Evolutionary conservation across 1,140 invertebrate genomes (phyloP), one percentile per base, ranked within the genome.

Genomic region (Ostrea edulis): DNA sequence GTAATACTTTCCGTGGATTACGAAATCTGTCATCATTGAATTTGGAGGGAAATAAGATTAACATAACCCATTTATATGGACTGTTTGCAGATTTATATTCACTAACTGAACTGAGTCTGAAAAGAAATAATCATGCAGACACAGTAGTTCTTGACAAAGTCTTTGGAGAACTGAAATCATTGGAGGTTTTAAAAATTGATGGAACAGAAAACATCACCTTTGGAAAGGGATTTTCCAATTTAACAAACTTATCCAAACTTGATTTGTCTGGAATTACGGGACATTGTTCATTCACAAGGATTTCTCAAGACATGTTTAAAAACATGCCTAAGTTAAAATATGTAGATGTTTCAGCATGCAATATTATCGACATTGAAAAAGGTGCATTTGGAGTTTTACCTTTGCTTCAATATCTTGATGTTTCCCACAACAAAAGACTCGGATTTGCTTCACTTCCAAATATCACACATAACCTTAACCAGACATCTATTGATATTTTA

Each of bases 201-300:
- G 68, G 68, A 22, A 22, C 68, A 29, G 29, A 12, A 29, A 44
- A 71, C 25, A 35, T 71, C 12, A 8, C 68, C 12, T 71, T 71
- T 29, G 68, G 68, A 71, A 29, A 71, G 25, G 68, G 68, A 29
- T 71, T 71, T 25, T 9, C 22, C 12, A 71, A 35, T 12, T 29
- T 71, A 71, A 29, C 68, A 35, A 25, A 35, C 12, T 71, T 71
- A 14, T 12, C 8, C 11, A 25, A 29, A 11, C 12, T 71, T 25
- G 68, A 71, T 71, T 29, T 71, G 12, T 71, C 68, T 29, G 68
- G 68, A 25, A 71, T 71, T 12, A 71, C 68, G 8, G 68, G 68
- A 29, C 29, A 71, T 29, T 71, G 68, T 35, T 29, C 22, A 9
- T 71, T 71, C 22, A 7, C 29, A 8, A 29, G 9, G 29, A 22